Evolutionary conservation across 2,888 invertebrate genomes (phyloP), one percentile per base, ranked within the genome.

Genomic region (Heliconius ismenius): DNA sequence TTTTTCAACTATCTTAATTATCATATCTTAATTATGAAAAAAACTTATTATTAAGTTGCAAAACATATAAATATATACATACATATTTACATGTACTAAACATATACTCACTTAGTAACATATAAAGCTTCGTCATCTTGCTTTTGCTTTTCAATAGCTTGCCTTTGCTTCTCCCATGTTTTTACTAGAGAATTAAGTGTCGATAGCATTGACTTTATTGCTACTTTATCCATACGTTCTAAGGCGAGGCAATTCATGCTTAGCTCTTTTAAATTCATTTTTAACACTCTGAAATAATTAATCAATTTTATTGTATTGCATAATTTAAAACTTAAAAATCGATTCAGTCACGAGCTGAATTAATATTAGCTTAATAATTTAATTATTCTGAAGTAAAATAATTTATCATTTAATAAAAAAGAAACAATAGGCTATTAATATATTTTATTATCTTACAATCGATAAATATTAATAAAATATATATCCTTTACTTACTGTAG

Each of bases 71-170:
- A n/a, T n/a, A 10, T 58, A n/a, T 58, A 58, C 21, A 21, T 54
- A 54, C n/a, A 58, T 58, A n/a, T 58, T n/a, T 0, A 10, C 58
- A 58, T n/a, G n/a, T n/a, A n/a, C 3, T 58, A n/a, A n/a, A 21
- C 9, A 58, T 10, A 58, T 73, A 87, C 91, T 88, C 91, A 95
- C 95, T 95, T 96, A 15, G 96, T 96, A 76, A 96, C 96, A 87
- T 97, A 97, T 67, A 98, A 90, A 81, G 96, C 96, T 74, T 97
- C 97, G 78, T 97, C 96, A 82, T 97, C 97, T 74, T 95, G 95
- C 81, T 96, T 95, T 82, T 95, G 95, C 83, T 94, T 94, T 81
- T 96, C 95, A 26, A 95, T 95, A 39, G 96, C 95, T 72, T 95
- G 95, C 83, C 97, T 96, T 82, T 98, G 97, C 77, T 95, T 95